Evolutionary conservation across 2,888 invertebrate species (phyloP).

Genomic region (Trichogramma dendrolimi): DNA sequence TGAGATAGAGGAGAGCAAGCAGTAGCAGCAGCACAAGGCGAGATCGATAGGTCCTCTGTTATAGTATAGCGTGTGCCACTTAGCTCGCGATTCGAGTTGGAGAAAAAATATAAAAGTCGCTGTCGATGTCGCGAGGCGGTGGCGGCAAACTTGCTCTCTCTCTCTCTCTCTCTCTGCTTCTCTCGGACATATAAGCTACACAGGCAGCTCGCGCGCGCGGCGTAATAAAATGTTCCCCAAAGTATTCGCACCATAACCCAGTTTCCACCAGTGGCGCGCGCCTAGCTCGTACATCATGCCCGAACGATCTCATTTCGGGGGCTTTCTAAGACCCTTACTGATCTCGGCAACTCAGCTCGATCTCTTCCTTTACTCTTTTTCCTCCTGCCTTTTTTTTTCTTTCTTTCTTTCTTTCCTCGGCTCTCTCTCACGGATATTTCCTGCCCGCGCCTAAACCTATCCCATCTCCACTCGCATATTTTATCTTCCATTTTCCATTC

Average conservation of each 20-base stretch:
- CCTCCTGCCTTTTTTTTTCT: constrained; percentile 1
- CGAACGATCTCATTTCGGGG: constrained; percentile 34
- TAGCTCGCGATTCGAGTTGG: constrained; percentile 28
- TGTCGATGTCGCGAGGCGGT: constrained; percentile 5
- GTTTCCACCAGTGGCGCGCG: constrained; percentile 34
- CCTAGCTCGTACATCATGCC: constrained; percentile 33
- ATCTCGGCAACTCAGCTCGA: neutral
- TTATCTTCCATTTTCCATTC: no score
- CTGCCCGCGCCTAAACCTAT: neutral
- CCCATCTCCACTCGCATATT: no score
- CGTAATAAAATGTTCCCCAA: constrained; percentile 35
- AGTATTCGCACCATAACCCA: constrained; percentile 37
- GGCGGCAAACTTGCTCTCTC: neutral
- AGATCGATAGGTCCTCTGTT: constrained; percentile 1
- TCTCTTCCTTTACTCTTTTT: neutral
- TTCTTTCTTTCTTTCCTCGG: neutral
- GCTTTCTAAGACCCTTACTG: neutral
- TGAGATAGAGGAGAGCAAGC: no score
- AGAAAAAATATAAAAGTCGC: constrained; percentile 32
- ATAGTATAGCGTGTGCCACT: constrained; percentile 7
- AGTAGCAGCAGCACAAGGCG: neutral
- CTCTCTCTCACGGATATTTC: neutral
- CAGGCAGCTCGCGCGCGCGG: constrained; percentile 20
- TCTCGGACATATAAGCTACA: no score
- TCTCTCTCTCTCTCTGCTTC: no score